These are phyloP conservation scores for Aldabrachelys gigantea DNA, from an alignment of 2,113 vertebrate species.

Conservation along the genomic window DNA sequence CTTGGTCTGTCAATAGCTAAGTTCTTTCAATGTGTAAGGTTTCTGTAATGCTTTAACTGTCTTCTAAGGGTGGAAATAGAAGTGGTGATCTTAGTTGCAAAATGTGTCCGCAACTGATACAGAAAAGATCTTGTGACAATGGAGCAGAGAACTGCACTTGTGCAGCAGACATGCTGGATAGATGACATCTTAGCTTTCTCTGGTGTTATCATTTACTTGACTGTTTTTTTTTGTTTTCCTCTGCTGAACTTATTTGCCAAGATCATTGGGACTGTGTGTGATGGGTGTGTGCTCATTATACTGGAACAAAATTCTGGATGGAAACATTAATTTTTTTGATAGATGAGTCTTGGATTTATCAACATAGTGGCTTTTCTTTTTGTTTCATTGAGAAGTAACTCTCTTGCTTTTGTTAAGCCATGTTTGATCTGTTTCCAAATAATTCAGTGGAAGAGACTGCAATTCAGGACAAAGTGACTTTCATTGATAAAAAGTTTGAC, in stretches of 20 bases:
- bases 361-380: background rate
- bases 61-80: background rate
- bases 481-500: background rate
- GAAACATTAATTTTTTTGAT: background rate
- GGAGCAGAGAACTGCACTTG: background rate
- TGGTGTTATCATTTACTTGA: background rate
- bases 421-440: background rate
- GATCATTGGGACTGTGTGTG: background rate
- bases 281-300: background rate
- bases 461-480: background rate
- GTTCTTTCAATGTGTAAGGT: background rate
- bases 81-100: background rate
- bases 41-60: background rate
- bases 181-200: fast-evolving
- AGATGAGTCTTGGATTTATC: fast-evolving
- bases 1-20: background rate
- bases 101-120: background rate
- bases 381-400: background rate
- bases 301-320: background rate
- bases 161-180: fast-evolving
- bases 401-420: background rate
- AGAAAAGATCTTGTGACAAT: too few species aligned
- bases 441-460: background rate
- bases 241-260: background rate
- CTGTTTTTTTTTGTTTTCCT: background rate